Evolutionary conservation across 2,888 invertebrate species (phyloP), one percentile per base, ranked within the genome.

Genomic region (Brassicogethes aeneus): DNA sequence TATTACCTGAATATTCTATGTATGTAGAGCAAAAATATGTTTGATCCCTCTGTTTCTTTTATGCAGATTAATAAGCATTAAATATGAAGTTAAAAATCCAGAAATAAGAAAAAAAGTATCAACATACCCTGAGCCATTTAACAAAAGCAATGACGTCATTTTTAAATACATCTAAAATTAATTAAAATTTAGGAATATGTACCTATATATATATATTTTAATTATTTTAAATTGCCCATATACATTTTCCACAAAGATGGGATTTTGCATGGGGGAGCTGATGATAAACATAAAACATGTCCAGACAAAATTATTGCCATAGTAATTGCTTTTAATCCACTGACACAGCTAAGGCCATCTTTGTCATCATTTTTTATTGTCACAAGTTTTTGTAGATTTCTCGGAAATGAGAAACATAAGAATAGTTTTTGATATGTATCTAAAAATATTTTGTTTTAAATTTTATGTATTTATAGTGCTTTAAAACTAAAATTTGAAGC

Each of bases 91-190:
- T 15, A 82, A 70, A 57, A 82, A 82, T 10, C 81, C 82, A 52
- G 82, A 79, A 39, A 82, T 68, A 54, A 81, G 69, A 41, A 82
- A 66, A 56, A 82, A 83, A 1, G 79, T 77, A 51, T 83, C 82
- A 16, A 82, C 82, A 12, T 82, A 70, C 3, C 82, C 65, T 2
- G 79, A 72, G 44, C 80, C 80, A 64, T 80, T 82, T 39, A 78
- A 59, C 56, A 81, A 71, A 39, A 79, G 72, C 1, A 53, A 49
- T 1, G 55, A 52, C 42, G 58, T 56, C 1, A 54, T 41, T 46
- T 45, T 56, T 12, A 45, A 46, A 42, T 61, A 61, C 30, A 57
- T 40, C 58, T 59, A 40, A 31, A 53, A 49, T 23, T 5, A 23
- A 23, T 23, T 7, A 7, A 23, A 7, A 23, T 23, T 23, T 7